These are phyloP conservation scores for Muscicapa adusta DNA, from an alignment of 2,113 vertebrate species.

Conservation along the genomic window DNA sequence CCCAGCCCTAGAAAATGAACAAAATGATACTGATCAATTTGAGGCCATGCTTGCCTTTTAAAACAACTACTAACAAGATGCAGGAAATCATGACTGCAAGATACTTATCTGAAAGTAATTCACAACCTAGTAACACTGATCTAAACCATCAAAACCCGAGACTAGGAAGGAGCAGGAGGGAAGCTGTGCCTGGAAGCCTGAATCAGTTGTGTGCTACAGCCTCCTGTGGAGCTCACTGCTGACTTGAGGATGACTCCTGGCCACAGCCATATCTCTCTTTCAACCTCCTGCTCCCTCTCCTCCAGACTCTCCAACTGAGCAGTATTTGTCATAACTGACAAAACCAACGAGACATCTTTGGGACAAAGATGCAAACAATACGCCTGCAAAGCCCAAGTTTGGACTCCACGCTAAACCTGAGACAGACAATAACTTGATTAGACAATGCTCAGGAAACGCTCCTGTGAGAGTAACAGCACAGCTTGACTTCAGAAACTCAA, in stretches of 20 bases:
- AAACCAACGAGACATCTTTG: neutral
- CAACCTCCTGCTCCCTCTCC: neutral
- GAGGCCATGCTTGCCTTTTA: neutral
- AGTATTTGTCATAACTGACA: neutral
- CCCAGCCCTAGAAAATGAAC: constrained; percentile 85
- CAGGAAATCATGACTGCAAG: neutral
- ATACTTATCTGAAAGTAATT: neutral
- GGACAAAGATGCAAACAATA: neutral
- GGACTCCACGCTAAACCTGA: neutral
- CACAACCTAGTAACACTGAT: neutral
- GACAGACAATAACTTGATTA: neutral
- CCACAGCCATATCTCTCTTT: neutral
- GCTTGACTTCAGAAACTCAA: neutral
- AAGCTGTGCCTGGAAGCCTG: neutral
- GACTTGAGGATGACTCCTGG: neutral
- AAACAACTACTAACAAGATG: neutral
- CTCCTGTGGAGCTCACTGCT: neutral
- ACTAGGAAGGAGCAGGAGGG: neutral
- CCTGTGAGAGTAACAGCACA: neutral
- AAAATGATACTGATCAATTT: neutral
- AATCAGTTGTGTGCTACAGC: neutral
- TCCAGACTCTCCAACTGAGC: neutral
- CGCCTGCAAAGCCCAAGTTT: neutral
- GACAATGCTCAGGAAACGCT: neutral
- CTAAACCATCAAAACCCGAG: neutral